Evolutionary conservation across 2,797 vertebrate species (phyloP), one percentile per base, ranked within the genome.

Genomic region (Gobio occitaniae): DNA sequence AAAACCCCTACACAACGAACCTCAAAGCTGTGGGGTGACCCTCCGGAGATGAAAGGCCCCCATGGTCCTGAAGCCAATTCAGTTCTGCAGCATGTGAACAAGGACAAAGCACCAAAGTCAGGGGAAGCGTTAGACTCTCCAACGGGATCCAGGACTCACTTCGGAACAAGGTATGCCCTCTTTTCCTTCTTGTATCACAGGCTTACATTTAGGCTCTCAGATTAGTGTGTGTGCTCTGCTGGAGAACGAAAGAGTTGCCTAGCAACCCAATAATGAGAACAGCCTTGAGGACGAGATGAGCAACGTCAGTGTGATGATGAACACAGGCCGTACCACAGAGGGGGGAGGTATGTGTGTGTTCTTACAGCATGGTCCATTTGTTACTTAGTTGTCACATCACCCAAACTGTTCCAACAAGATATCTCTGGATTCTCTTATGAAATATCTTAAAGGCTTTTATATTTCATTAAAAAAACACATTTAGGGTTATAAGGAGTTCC

Each of bases 81-180:
- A 85, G 95, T 96, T 92, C 94, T 97, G 83, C 96, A 96, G 92
- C 96, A 97, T 90, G 96, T 97, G 96, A 97, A 95, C 94, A 95
- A 96, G 93, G 96, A 97, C 90, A 96, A 96, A 90, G 94, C 94
- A 36, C 93, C 95, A 88, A 97, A 96, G 92, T 93, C 96, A 9
- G 96, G 95, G 86, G 96, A 96, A 85, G 95, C 92, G 25, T 87
- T 95, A 91, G 97, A 97, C 86, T 93, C 94, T 10, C 94, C 95
- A 0, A 91, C 92, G 1, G 96, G 95, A 89, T 92, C 94, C 84
- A 96, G 96, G 93, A 93, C 94, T 61, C 94, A 94, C 93, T 96
- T 96, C 88, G 92, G 95, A 93, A 93, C 95, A 91, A 97, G 97
- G 97, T 97, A 96, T 74, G 83, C 82, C 82, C 78, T 56, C 56